A percentile compares a stretch with the other conserved stretches of the same genome.
Conservation (phyloP, 2,797 vertebrate species). For the Sarcoramphus papa region DNA sequence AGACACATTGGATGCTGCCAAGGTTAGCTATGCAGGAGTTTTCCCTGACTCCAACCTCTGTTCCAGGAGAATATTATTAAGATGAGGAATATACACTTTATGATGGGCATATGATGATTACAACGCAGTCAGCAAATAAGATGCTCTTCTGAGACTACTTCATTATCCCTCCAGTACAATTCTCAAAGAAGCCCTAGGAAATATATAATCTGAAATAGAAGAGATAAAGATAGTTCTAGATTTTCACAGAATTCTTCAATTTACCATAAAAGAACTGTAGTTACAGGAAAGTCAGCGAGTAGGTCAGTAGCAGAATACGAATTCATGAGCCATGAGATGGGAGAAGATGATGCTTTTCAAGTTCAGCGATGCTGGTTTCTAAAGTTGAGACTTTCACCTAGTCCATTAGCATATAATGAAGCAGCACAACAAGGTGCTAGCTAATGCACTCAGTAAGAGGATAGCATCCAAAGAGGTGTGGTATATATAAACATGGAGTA, state of each 20-base stretch:
- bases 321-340: neutral
- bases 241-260: neutral
- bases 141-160: neutral
- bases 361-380: neutral
- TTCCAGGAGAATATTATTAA: neutral
- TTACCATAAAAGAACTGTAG: neutral
- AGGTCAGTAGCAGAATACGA: neutral
- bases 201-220: neutral
- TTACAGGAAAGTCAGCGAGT: neutral
- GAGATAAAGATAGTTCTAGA: neutral
- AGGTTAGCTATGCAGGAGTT: neutral
- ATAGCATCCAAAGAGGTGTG: neutral
- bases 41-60: neutral
- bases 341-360: neutral
- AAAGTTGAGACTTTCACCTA: neutral
- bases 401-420: neutral
- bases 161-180: neutral
- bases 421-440: neutral
- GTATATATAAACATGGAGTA: neutral
- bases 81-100: neutral
- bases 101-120: neutral
- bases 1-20: neutral
- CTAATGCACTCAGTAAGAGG: neutral
- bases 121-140: neutral
- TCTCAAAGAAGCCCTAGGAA: neutral